phyloP scores from a whole-genome alignment of 2,888 invertebrate species.

The Himalopsyche kuldschensis region DNA sequence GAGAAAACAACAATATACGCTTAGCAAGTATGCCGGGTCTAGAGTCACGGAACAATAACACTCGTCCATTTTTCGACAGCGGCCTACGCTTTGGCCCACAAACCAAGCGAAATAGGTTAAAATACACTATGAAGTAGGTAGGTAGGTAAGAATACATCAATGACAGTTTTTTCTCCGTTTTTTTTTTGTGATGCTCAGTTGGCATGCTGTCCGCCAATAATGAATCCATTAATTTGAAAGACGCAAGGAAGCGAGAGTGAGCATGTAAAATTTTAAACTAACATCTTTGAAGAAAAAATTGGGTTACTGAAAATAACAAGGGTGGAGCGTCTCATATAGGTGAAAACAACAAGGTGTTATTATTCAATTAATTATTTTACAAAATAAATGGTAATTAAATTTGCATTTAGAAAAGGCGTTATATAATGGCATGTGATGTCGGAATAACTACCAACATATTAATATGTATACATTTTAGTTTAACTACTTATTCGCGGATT shows the following conservation, averaged over 20 bases:
- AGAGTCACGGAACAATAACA: background rate
- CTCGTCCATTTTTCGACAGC: slow-evolving; percentile 6
- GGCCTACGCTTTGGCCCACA: slow-evolving; percentile 26
- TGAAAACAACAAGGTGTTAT: background rate
- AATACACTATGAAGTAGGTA: background rate
- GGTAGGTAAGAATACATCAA: slow-evolving; percentile 19
- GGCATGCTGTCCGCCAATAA: background rate
- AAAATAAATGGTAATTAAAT: no score
- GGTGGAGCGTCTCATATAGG: background rate
- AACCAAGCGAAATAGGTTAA: slow-evolving; percentile 4
- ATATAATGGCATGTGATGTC: no score
- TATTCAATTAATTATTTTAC: no score
- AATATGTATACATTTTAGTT: no score
- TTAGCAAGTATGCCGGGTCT: background rate
- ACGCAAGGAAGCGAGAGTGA: background rate
- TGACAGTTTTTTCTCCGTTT: slow-evolving; percentile 11
- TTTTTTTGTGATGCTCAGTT: background rate
- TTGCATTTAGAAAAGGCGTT: no score
- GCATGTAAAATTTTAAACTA: background rate
- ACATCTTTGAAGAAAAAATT: background rate
- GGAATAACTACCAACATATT: no score
- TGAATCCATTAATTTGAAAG: slow-evolving; percentile 13
- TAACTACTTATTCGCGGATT: no score
- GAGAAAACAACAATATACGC: background rate
- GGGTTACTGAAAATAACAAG: background rate